phyloP scores from a whole-genome alignment of 2,797 vertebrate genomes.

The Carapus acus region DNA sequence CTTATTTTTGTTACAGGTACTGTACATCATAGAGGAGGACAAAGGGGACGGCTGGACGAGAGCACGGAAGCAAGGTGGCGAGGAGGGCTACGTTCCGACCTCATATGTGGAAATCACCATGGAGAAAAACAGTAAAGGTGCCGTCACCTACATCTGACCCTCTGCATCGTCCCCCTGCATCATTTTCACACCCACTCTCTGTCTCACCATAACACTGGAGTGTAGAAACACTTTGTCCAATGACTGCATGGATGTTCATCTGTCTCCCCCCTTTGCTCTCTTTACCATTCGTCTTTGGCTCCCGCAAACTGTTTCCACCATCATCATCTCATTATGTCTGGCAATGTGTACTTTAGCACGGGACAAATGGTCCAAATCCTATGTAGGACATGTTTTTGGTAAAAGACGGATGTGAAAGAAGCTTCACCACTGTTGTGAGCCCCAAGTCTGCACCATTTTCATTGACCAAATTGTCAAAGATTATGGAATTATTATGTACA shows the following conservation, averaged over 20 bases:
- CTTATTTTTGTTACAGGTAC: conserved; percentile 69
- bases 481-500: conserved; percentile 55
- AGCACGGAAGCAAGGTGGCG: conserved; percentile 89
- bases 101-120: conserved; percentile 97
- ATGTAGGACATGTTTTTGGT: conserved; percentile 8
- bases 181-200: conserved; percentile 25
- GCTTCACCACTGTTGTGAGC: conserved; percentile 40
- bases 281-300: conserved; percentile 1
- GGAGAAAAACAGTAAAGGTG: conserved; percentile 99
- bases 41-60: conserved; percentile 99
- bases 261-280: conserved; percentile 14
- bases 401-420: conserved; percentile 1
- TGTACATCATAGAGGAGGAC: conserved; percentile 97
- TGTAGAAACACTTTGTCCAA: conserved; percentile 8
- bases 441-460: conserved; percentile 16
- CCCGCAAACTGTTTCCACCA: too few relatives aligned
- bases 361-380: conserved; percentile 19
- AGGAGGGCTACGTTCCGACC: conserved; percentile 97
- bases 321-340: conserved; percentile 8
- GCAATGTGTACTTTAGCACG: conserved; percentile 68
- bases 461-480: conserved; percentile 52
- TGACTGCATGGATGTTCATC: conserved; percentile 50
- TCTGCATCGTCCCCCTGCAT: conserved; percentile 25
- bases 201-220: conserved; percentile 21
- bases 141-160: conserved; percentile 98